Evolutionary conservation across 2,113 vertebrate genomes (phyloP).

Genomic region (Pachycephala philippinensis): DNA sequence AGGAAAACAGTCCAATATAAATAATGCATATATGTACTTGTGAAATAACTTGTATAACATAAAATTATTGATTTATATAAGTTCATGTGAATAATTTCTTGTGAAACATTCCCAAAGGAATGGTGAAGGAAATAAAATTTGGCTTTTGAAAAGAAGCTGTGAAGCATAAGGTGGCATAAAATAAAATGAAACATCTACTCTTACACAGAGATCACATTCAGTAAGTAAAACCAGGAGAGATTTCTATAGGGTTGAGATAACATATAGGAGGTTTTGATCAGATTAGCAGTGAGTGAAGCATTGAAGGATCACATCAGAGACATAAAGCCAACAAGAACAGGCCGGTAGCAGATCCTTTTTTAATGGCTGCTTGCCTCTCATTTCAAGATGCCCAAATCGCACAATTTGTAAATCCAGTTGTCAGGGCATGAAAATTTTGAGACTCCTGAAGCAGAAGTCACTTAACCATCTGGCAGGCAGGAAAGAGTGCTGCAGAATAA

Average conservation of each 20-base stretch:
- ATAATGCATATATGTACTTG: background rate
- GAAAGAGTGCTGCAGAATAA: background rate
- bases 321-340: background rate
- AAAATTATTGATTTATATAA: background rate
- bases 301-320: background rate
- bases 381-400: background rate
- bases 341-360: background rate
- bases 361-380: background rate
- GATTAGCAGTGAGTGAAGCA: background rate
- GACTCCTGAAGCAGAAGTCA: background rate
- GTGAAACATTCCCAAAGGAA: background rate
- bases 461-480: slow-evolving; percentile 4
- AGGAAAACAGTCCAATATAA: background rate
- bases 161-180: background rate
- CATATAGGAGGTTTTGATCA: background rate
- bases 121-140: background rate
- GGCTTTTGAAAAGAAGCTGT: background rate
- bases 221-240: background rate
- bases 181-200: background rate
- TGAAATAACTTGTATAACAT: background rate
- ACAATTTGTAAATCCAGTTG: background rate
- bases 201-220: background rate
- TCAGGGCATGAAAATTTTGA: background rate
- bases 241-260: background rate
- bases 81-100: background rate